Conservation (phyloP, 1,140 invertebrate species). For the Tetragnatha versicolor region DNA sequence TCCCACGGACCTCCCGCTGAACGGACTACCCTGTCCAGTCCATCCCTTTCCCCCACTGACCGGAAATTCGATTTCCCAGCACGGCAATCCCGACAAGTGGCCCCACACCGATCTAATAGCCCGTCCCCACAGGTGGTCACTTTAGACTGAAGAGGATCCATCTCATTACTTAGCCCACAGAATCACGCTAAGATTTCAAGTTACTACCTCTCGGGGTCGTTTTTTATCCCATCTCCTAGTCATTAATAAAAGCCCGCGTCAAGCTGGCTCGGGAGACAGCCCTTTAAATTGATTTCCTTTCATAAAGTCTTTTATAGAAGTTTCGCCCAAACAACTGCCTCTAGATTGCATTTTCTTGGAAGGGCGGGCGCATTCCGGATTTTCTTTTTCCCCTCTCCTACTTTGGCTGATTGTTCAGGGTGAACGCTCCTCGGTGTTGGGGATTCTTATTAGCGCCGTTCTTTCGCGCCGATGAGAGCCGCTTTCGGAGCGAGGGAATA, state of each 20-base stretch:
- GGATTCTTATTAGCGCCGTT: too few species aligned
- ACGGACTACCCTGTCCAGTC: too few species aligned
- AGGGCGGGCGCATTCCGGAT: background rate
- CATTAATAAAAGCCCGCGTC: constrained; percentile 21
- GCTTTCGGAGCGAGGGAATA: too few species aligned
- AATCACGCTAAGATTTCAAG: background rate
- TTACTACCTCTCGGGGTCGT: background rate
- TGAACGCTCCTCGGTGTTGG: too few species aligned
- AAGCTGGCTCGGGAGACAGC: constrained; percentile 13
- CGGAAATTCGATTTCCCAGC: background rate
- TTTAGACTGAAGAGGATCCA: background rate
- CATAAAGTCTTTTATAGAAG: constrained; percentile 17
- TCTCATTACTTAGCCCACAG: background rate
- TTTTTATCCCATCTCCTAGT: background rate
- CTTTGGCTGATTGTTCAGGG: constrained; percentile 7
- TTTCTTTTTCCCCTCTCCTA: too few species aligned
- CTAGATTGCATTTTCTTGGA: constrained; percentile 19
- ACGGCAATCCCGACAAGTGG: background rate
- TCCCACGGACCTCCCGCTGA: too few species aligned
- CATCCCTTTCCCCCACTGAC: too few species aligned
- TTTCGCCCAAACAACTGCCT: background rate
- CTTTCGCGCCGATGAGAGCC: too few species aligned
- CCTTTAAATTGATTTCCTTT: constrained; percentile 22
- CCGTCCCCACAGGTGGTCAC: background rate
- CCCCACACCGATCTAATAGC: too few species aligned